Conservation (phyloP, 2,888 invertebrate genomes). For the Meliscaeva auricollis region DNA sequence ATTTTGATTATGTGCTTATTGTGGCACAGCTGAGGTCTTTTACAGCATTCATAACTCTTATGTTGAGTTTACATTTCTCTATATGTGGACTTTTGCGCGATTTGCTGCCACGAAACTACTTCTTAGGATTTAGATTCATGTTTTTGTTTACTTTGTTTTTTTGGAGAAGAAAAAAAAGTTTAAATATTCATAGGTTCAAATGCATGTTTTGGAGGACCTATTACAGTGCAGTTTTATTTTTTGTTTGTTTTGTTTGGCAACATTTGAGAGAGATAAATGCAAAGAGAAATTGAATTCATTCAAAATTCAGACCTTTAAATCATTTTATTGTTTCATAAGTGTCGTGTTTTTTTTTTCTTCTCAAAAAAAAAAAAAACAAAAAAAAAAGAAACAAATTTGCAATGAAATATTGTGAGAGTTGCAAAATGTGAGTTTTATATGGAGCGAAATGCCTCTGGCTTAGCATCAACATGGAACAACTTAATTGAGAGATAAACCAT, state of each 20-base stretch:
- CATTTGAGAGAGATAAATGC: not conserved
- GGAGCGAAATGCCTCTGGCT: slow-evolving; percentile 32
- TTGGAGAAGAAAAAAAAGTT: slow-evolving; percentile 26
- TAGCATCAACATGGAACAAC: slow-evolving; percentile 39
- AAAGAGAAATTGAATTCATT: slow-evolving; percentile 56
- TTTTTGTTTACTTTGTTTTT: slow-evolving; percentile 38
- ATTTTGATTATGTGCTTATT: slow-evolving; percentile 65
- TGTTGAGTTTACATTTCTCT: slow-evolving; percentile 21
- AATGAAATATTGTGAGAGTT: slow-evolving; percentile 45
- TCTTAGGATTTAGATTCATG: slow-evolving; percentile 32
- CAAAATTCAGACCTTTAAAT: slow-evolving; percentile 48
- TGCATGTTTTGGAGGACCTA: slow-evolving; percentile 11
- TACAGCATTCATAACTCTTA: slow-evolving; percentile 57
- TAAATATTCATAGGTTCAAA: slow-evolving; percentile 46
- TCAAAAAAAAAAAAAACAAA: slow-evolving; percentile 16
- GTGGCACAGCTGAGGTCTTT: slow-evolving; percentile 41
- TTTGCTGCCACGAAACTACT: slow-evolving; percentile 55
- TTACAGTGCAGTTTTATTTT: no score
- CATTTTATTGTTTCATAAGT: slow-evolving; percentile 66
- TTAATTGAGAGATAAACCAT: slow-evolving; percentile 48
- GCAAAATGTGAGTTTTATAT: slow-evolving; percentile 44
- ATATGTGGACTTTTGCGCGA: slow-evolving; percentile 36
- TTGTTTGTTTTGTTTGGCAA: not conserved
- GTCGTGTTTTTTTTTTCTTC: slow-evolving; percentile 40
- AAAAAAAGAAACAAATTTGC: slow-evolving; percentile 38